These are phyloP conservation scores for Macrochelys suwanniensis DNA, from an alignment of 2,797 vertebrate species.

Conservation along the genomic window DNA sequence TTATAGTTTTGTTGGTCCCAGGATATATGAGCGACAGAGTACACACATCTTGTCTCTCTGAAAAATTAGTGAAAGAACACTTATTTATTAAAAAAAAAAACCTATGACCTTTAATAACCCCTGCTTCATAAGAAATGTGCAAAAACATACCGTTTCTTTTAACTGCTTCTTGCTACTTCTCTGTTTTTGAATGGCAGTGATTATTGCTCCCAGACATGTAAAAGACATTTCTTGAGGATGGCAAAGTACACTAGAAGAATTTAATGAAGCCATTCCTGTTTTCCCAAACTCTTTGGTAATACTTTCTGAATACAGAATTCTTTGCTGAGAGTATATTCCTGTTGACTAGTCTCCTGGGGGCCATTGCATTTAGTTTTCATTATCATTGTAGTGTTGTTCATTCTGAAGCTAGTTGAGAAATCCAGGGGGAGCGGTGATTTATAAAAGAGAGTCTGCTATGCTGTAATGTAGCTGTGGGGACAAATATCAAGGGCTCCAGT, in stretches of 20 bases:
- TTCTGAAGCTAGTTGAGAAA: not conserved
- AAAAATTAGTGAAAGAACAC: not conserved
- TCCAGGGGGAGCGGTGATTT: not conserved
- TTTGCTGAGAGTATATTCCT: not conserved
- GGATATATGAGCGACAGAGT: not conserved
- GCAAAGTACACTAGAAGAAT: not conserved
- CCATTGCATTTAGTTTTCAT: fast-evolving
- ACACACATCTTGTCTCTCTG: not conserved
- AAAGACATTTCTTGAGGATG: not conserved
- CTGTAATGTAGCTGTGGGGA: not conserved
- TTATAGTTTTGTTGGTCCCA: not conserved
- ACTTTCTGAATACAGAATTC: not conserved
- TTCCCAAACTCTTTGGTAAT: not conserved
- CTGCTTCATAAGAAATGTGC: not conserved
- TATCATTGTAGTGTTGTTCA: not conserved
- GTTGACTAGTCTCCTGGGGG: not conserved
- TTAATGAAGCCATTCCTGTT: conserved; percentile 12
- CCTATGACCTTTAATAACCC: not conserved
- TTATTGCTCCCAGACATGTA: not conserved
- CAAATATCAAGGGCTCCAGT: conserved; percentile 15
- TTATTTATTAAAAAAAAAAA: not conserved
- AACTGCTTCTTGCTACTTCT: not conserved
- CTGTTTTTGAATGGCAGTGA: not conserved
- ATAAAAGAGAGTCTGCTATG: not conserved
- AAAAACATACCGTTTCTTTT: not conserved